phyloP scores from a whole-genome alignment of 2,113 vertebrate genomes.

The Turdus rufiventris region DNA sequence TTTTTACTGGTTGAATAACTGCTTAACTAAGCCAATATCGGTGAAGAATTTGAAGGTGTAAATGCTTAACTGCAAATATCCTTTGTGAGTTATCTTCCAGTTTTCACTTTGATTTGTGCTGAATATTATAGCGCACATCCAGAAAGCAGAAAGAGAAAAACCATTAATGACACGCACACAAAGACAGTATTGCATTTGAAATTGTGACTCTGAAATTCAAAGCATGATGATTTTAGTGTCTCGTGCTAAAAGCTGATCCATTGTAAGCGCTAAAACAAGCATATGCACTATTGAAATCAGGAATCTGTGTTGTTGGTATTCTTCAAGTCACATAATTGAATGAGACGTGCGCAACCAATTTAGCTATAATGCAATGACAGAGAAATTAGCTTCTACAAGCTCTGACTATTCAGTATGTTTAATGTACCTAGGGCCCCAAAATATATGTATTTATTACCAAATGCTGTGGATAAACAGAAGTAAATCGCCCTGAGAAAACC shows the following conservation, averaged over 20 bases:
- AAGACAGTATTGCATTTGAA: neutral
- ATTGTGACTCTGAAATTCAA: neutral
- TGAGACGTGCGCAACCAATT: neutral
- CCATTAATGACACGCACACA: neutral
- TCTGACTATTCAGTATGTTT: conserved; percentile 51
- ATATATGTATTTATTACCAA: conserved; percentile 48
- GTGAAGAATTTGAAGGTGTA: neutral
- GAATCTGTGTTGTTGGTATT: conserved; percentile 18
- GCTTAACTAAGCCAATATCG: neutral
- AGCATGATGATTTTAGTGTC: neutral
- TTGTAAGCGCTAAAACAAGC: conserved; percentile 12
- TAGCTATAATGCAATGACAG: conserved; percentile 42
- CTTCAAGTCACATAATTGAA: conserved; percentile 44
- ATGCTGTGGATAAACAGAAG: conserved; percentile 18
- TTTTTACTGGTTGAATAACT: neutral
- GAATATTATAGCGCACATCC: neutral
- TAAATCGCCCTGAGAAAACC: neutral
- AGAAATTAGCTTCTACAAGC: conserved; percentile 45
- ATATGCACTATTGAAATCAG: neutral
- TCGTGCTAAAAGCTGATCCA: conserved; percentile 3
- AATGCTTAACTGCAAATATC: neutral
- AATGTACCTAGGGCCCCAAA: conserved; percentile 29
- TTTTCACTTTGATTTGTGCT: neutral
- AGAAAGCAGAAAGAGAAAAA: neutral
- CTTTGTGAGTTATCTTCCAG: neutral